Percentiles rank a stretch among this genome's conserved stretches.
These are phyloP conservation scores for Phalera bucephala DNA, from an alignment of 2,888 invertebrate genomes.

Conservation along the genomic window DNA sequence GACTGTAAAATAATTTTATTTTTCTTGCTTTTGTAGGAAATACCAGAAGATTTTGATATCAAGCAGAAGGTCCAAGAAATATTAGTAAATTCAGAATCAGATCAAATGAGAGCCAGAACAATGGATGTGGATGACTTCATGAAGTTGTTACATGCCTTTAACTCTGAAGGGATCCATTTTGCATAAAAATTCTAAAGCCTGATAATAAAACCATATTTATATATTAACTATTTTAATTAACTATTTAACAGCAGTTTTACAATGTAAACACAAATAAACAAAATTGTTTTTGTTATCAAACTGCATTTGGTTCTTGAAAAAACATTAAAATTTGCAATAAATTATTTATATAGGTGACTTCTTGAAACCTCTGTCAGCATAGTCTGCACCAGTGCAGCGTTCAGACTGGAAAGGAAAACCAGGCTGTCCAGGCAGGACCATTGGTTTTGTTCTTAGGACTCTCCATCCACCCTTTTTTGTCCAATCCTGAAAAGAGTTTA, in stretches of 20 bases:
- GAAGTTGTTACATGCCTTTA: conserved; percentile 92
- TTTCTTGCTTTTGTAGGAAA: too few species aligned
- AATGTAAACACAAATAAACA: neutral
- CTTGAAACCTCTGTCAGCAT: conserved; percentile 89
- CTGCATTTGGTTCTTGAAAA: neutral
- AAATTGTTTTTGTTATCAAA: neutral
- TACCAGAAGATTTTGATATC: conserved; percentile 91
- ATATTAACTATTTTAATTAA: conserved; percentile 12
- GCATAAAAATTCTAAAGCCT: conserved; percentile 62
- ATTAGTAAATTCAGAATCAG: conserved; percentile 86
- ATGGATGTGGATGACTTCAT: conserved; percentile 99
- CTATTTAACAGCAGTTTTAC: conserved; percentile 8
- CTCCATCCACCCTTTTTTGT: conserved; percentile 89
- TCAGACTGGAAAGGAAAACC: conserved; percentile 86
- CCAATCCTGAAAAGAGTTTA: conserved; percentile 87
- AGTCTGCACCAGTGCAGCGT: conserved; percentile 84
- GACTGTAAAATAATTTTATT: too few species aligned
- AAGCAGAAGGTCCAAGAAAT: conserved; percentile 91
- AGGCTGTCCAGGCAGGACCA: conserved; percentile 86
- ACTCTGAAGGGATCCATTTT: conserved; percentile 97
- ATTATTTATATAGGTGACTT: conserved; percentile 76
- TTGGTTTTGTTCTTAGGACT: conserved; percentile 78
- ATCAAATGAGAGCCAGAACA: conserved; percentile 91
- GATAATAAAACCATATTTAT: conserved; percentile 12
- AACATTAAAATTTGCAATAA: neutral